Conservation (phyloP, 2,113 vertebrate genomes). For the Scalopus aquaticus region DNA sequence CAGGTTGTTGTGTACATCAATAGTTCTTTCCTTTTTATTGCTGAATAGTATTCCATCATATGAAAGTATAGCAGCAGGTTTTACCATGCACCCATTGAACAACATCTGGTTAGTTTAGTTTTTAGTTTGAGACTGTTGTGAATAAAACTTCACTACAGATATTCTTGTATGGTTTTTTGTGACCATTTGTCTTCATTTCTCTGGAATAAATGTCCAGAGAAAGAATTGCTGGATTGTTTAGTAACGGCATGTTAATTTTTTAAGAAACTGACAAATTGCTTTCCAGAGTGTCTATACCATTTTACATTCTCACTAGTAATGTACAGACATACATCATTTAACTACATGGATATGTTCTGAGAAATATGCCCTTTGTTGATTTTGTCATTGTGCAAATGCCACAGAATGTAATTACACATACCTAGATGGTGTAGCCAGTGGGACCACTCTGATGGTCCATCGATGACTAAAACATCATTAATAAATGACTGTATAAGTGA, state of each 20-base stretch:
- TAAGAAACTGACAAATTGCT: not conserved
- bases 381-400: not conserved
- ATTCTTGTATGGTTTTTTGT: not conserved
- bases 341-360: not conserved
- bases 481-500: not conserved
- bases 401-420: not conserved
- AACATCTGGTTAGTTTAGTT: not conserved
- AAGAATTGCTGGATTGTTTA: not conserved
- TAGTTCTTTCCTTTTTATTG: not conserved
- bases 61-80: not conserved
- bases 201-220: not conserved
- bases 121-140: not conserved
- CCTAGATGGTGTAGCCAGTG: not conserved
- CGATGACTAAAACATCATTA: not conserved
- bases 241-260: not conserved
- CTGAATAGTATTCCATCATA: not conserved
- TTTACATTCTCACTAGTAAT: not conserved
- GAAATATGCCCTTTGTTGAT: not conserved
- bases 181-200: not conserved
- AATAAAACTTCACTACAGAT: not conserved
- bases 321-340: not conserved
- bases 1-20: not conserved
- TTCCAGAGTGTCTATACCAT: not conserved
- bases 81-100: not conserved
- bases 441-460: not conserved